phyloP scores from a whole-genome alignment of 2,797 vertebrate species.

The Pipistrellus kuhlii region DNA sequence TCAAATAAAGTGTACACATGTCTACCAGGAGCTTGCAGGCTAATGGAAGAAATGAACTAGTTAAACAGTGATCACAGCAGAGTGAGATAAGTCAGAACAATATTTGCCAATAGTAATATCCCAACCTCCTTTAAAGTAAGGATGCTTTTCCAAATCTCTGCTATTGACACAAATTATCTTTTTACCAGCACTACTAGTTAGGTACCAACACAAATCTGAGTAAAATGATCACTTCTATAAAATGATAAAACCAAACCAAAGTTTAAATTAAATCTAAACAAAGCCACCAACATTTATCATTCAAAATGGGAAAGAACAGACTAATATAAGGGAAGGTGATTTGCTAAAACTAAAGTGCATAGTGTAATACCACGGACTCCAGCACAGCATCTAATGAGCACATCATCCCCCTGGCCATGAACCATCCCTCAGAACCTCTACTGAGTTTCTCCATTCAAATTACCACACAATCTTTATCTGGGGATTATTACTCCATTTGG shows the following conservation, averaged over 20 bases:
- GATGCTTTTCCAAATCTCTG: neutral
- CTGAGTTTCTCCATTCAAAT: too few relatives aligned
- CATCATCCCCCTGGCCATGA: neutral
- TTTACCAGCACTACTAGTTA: neutral
- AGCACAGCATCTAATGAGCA: neutral
- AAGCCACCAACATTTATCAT: neutral
- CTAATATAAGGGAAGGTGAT: neutral
- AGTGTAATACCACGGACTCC: too few relatives aligned
- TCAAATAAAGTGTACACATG: neutral
- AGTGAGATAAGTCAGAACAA: neutral
- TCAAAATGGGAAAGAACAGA: neutral
- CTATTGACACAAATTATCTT: neutral
- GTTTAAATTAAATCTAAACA: neutral
- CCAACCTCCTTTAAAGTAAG: neutral
- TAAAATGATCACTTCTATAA: neutral
- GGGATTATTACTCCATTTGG: neutral
- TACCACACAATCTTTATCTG: too few relatives aligned
- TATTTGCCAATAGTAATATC: neutral
- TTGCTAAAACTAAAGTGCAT: neutral
- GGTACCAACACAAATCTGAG: neutral
- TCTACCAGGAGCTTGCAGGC: neutral
- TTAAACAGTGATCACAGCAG: neutral
- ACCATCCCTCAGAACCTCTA: too few relatives aligned
- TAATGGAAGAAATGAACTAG: neutral
- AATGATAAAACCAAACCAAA: constrained; percentile 22